Evolutionary conservation across 2,888 invertebrate genomes (phyloP), one percentile per base, ranked within the genome.

Genomic region (Acleris literana): DNA sequence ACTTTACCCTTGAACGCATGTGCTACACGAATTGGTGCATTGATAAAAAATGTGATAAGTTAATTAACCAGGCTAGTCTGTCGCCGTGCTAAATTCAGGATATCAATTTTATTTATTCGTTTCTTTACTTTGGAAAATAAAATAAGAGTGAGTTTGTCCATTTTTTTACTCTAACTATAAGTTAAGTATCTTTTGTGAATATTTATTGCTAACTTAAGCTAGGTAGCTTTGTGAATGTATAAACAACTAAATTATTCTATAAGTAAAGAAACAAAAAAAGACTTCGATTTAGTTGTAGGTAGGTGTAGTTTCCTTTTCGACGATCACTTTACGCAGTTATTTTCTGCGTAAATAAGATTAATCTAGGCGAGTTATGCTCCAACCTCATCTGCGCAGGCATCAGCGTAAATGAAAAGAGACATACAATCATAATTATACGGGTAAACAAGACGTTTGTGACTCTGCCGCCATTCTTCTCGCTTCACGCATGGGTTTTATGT

Each of bases 1-100:
- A 87, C 84, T 87, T 88, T 91, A 88, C 90, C 92, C 92, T 91
- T 92, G 91, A 89, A 83, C 86, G 85, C 83, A 83, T 86, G 83
- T 86, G 88, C 86, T 76, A 70, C 81, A 75, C 82, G 80, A 89
- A 88, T 88, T 88, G 86, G 85, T 90, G 90, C 86, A 87, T 90
- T 88, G 88, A 91, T 90, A 90, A 91, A 66, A 89, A 86, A 85
- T 80, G 76, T 82, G 85, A 87, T 88, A 89, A 88, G 85, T 83
- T 82, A 84, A 86, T 85, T 84, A 80, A 81, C 83, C 80, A 73
- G 74, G 68, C 75, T 59, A 54, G 64, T 18, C 22, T 51, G 65
- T 60, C 55, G 46, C 16, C 46, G 44, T 55, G 51, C 20, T 54
- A 51, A 59, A 29, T 20, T 20, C 22, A 18, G 51, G 22, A 43